These are phyloP conservation scores for Lucinisca nassula DNA, from an alignment of 2,888 invertebrate genomes.

Conservation along the genomic window DNA sequence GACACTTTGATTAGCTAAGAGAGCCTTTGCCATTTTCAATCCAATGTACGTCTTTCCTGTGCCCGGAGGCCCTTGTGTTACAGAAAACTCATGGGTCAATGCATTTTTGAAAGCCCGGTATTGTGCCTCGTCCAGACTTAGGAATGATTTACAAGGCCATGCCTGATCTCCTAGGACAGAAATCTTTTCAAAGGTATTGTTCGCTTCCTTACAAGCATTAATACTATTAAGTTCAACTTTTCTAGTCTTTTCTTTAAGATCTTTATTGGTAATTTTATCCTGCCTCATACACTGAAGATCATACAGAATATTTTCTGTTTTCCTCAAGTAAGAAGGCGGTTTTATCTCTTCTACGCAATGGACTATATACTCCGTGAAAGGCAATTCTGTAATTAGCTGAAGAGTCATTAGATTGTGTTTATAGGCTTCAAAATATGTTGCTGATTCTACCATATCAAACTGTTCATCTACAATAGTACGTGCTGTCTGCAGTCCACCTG, in stretches of 20 bases:
- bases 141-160: slow-evolving; percentile 81
- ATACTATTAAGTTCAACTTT: too few species aligned
- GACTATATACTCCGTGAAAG: slow-evolving; percentile 75
- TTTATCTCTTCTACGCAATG: slow-evolving; percentile 63
- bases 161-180: background rate
- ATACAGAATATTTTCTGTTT: background rate
- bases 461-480: slow-evolving; percentile 36
- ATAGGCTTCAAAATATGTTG: slow-evolving; percentile 94
- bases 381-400: slow-evolving; percentile 89
- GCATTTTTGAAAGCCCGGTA: slow-evolving; percentile 81
- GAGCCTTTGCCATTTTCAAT: slow-evolving; percentile 91
- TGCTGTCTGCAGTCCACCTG: slow-evolving; percentile 31
- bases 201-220: too few species aligned
- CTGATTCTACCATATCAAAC: slow-evolving; percentile 92
- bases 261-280: too few species aligned
- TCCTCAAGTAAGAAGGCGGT: slow-evolving; percentile 67
- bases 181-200: background rate
- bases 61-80: slow-evolving; percentile 92
- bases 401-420: slow-evolving; percentile 92
- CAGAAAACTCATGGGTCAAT: slow-evolving; percentile 82
- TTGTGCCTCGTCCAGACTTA: slow-evolving; percentile 84
- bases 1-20: slow-evolving; percentile 90
- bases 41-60: slow-evolving; percentile 95
- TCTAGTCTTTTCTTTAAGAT: too few species aligned
- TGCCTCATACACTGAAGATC: too few species aligned